Conservation (phyloP, 1,140 invertebrate species). For the Epicauta chinensis region DNA sequence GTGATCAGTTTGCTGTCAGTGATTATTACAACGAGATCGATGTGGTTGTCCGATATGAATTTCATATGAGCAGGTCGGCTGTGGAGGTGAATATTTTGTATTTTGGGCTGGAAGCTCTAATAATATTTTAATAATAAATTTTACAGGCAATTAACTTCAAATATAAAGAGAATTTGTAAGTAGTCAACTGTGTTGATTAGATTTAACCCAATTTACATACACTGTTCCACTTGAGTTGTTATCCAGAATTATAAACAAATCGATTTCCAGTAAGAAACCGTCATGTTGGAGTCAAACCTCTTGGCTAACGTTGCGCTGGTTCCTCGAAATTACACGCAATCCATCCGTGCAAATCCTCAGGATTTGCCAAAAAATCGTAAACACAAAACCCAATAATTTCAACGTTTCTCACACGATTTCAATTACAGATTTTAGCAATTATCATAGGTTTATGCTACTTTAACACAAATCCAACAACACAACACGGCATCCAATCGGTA, state of each 20-base stretch:
- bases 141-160: conserved; percentile 28
- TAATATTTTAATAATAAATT: conserved; percentile 15
- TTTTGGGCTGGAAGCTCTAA: too few species aligned
- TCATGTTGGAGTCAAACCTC: conserved; percentile 59
- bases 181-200: too few species aligned
- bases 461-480: conserved; percentile 58
- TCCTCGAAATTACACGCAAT: conserved; percentile 63
- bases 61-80: conserved; percentile 50
- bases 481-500: conserved; percentile 72
- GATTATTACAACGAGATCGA: conserved; percentile 69
- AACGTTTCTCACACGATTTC: background rate
- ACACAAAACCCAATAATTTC: conserved; percentile 23
- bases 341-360: conserved; percentile 62
- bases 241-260: background rate
- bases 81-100: conserved; percentile 27
- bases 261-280: conserved; percentile 46
- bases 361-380: conserved; percentile 73
- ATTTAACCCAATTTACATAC: background rate
- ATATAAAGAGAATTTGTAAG: conserved; percentile 29
- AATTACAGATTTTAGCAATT: conserved; percentile 59
- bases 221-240: too few species aligned
- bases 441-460: conserved; percentile 73
- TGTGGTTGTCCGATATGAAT: conserved; percentile 59
- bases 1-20: conserved; percentile 71
- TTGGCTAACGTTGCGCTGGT: conserved; percentile 62